phyloP scores from a whole-genome alignment of 2,797 vertebrate genomes.

The Xenentodon cancila region DNA sequence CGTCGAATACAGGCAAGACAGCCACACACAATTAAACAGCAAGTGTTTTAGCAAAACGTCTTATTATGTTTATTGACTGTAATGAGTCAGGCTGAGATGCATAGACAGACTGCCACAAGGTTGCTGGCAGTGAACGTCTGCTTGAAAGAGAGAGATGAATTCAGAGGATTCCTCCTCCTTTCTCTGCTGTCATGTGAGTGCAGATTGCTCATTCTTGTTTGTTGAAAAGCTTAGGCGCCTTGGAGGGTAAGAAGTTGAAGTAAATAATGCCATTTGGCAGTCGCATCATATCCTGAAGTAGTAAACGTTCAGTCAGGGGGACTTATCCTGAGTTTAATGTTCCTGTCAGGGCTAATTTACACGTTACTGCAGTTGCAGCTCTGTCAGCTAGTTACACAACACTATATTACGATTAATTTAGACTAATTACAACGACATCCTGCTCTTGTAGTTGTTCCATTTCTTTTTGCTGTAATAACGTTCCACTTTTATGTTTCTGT shows the following conservation, averaged over 20 bases:
- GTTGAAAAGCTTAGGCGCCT: slow-evolving; percentile 43
- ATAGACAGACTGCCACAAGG: slow-evolving; percentile 44
- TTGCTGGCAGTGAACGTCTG: slow-evolving; percentile 24
- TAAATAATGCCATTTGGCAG: slow-evolving; percentile 64
- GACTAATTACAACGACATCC: slow-evolving; percentile 52
- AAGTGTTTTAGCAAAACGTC: slow-evolving; percentile 55
- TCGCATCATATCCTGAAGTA: slow-evolving; percentile 46
- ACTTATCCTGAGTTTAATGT: slow-evolving; percentile 67
- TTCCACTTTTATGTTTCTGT: slow-evolving; percentile 14
- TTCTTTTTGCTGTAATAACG: slow-evolving; percentile 18
- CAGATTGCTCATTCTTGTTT: slow-evolving; percentile 55
- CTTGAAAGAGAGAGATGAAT: slow-evolving; percentile 39
- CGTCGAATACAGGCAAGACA: slow-evolving; percentile 7
- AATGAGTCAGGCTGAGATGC: slow-evolving; percentile 39
- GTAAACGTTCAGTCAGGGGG: slow-evolving; percentile 56
- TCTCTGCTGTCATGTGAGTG: slow-evolving; percentile 36
- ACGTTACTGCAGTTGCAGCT: slow-evolving; percentile 25
- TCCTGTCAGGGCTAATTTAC: slow-evolving; percentile 60
- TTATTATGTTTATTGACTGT: slow-evolving; percentile 53
- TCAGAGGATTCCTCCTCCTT: slow-evolving; percentile 26
- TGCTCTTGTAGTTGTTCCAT: slow-evolving; percentile 27
- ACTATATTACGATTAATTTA: slow-evolving; percentile 42
- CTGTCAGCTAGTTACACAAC: slow-evolving; percentile 28
- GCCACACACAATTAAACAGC: slow-evolving; percentile 51
- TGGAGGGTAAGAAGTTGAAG: slow-evolving; percentile 40